These are phyloP conservation scores for Scytalopus superciliaris DNA, from an alignment of 2,113 vertebrate genomes.

Conservation along the genomic window DNA sequence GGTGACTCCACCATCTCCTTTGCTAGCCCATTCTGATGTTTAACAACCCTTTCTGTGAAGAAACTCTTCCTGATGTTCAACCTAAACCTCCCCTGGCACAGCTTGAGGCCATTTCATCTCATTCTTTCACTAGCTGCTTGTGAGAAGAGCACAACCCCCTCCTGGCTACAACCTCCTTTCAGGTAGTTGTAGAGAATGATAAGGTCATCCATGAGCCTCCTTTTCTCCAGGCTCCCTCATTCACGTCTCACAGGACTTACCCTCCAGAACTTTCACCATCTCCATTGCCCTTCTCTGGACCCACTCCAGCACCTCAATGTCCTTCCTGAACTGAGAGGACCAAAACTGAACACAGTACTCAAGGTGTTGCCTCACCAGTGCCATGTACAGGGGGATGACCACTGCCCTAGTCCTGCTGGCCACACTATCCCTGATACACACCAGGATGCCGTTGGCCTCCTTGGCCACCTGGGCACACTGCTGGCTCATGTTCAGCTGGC, in stretches of 20 bases:
- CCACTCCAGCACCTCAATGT: neutral
- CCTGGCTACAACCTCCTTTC: neutral
- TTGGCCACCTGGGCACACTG: rapidly evolving
- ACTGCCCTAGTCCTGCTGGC: neutral
- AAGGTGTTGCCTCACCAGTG: neutral
- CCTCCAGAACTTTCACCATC: neutral
- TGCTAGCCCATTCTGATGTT: neutral
- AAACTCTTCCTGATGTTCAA: neutral
- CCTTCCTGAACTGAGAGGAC: neutral
- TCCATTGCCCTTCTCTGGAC: neutral
- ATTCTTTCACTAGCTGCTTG: neutral
- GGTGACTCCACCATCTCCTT: neutral
- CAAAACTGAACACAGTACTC: neutral
- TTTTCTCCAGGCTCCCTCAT: neutral
- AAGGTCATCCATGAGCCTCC: neutral
- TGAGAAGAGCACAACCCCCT: neutral
- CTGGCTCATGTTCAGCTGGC: neutral
- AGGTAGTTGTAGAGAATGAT: neutral
- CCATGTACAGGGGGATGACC: neutral
- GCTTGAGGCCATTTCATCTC: neutral
- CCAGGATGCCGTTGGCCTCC: neutral
- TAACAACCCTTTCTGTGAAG: neutral
- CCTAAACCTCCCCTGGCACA: neutral
- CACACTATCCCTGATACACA: neutral
- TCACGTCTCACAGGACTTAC: rapidly evolving